Evolutionary conservation across 2,113 vertebrate genomes (phyloP), one percentile per base, ranked within the genome.

Genomic region (Oceanodroma tethys): DNA sequence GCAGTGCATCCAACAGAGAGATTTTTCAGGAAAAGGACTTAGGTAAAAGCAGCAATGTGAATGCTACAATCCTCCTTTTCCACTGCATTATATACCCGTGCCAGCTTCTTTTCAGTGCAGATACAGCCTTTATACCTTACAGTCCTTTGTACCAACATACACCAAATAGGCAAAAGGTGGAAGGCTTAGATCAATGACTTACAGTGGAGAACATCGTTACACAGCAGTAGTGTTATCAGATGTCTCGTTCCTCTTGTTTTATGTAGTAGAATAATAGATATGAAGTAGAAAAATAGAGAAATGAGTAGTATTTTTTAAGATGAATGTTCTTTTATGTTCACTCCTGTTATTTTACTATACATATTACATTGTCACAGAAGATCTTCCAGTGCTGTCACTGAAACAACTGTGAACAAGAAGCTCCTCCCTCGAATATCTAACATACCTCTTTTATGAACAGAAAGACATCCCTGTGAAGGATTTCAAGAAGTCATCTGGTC

Each of bases 381-480:
- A 63, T 32, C 34, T 42, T 25, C 19, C 58, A 16, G 17, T 6
- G 38, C 16, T 42, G 65, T 29, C 42, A 67, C 56, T 42, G 42
- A 42, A 42, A 42, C 42, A 42, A 42, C 42, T 42, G 14, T 42
- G 42, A 42, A 42, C 42, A 42, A 16, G 36, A 27, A 60, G 7
- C 7, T 50, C 47, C 7, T 50, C 47, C 55, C 67, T 16, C n/a
- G 11, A 84, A 12, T 9, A 43, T 9, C 81, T 21, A 13, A 16
- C 11, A 6, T 0, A 23, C 10, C 70, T 56, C 22, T 81, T 32
- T 2, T 4, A 13, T 0, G 20, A 60, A 4, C 36, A 50, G 19
- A 53, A 66, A 47, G 4, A 36, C 47, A 12, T 1, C 38, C 9
- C 65, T 2, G 10, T 1, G 45, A 71, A 8, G 42, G 30, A 32